These are phyloP conservation scores for Paradisaea rubra DNA, from an alignment of 2,113 vertebrate genomes.

Conservation along the genomic window DNA sequence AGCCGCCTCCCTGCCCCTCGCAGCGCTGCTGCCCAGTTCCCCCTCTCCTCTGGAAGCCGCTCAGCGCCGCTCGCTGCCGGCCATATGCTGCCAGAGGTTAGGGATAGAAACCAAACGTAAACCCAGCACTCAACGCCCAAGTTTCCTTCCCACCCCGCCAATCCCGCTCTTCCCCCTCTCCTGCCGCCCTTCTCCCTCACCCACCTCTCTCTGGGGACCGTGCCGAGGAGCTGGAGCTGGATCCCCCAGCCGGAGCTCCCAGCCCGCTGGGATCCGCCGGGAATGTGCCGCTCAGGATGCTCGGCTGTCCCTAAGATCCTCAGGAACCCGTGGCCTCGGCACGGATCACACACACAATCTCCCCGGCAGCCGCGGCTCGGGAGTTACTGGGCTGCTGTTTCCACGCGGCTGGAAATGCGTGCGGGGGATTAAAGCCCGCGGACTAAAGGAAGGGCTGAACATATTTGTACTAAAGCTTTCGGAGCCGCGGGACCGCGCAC, in stretches of 20 bases:
- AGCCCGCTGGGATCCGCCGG: background rate
- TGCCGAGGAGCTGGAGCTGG: background rate
- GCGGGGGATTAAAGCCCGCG: slow-evolving; percentile 31
- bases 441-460: slow-evolving; percentile 20
- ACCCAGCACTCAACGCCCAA: background rate
- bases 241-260: background rate
- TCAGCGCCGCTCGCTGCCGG: background rate
- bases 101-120: background rate
- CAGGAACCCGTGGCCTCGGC: background rate
- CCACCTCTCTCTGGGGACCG: background rate
- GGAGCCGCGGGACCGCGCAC: background rate
- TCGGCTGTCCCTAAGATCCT: background rate
- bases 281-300: background rate
- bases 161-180: background rate
- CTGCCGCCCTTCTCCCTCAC: background rate
- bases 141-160: background rate
- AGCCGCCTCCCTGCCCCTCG: background rate
- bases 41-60: background rate
- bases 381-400: background rate
- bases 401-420: background rate
- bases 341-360: background rate
- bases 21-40: background rate
- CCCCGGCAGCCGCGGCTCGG: background rate
- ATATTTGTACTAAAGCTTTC: slow-evolving; percentile 47
- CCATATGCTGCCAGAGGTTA: background rate